A percentile compares a stretch with the other conserved stretches of the same genome.
Conservation (phyloP, 2,797 vertebrate genomes). For the Gadopsis marmoratus region DNA sequence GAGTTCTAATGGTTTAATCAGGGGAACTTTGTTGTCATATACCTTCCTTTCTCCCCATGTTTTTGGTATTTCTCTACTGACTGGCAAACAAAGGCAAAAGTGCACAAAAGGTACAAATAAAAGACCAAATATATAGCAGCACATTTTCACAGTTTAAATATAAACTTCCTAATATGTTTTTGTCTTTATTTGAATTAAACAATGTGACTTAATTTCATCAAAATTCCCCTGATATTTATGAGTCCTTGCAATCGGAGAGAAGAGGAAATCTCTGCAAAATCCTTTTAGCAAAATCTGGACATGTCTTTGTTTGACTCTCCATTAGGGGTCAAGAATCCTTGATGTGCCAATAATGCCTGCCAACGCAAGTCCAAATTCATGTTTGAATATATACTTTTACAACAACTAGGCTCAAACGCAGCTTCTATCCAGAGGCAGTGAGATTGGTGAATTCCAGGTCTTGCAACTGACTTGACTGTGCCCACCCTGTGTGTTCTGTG, state of each 20-base stretch:
- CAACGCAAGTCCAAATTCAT: neutral
- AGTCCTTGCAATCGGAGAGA: neutral
- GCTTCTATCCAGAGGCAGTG: too few relatives aligned
- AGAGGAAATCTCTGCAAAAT: neutral
- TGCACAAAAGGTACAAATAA: neutral
- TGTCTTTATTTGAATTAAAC: neutral
- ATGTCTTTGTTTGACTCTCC: neutral
- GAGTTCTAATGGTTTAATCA: too few relatives aligned
- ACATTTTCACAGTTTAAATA: neutral
- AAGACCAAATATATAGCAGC: neutral
- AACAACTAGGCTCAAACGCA: too few relatives aligned
- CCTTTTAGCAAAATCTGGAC: neutral
- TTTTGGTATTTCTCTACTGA: neutral
- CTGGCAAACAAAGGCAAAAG: neutral
- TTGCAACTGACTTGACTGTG: too few relatives aligned
- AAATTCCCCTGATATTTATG: neutral
- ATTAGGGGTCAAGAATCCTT: neutral
- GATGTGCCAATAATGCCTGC: neutral
- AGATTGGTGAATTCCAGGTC: too few relatives aligned
- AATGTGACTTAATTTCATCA: neutral
- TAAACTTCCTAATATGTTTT: neutral
- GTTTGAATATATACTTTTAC: neutral
- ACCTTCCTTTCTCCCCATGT: neutral
- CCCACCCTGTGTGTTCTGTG: too few relatives aligned
- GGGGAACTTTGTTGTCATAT: neutral